Percentiles rank a stretch among this genome's conserved stretches.
These are phyloP conservation scores for Phytoseiulus persimilis DNA, from an alignment of 2,888 invertebrate species.

Conservation along the genomic window DNA sequence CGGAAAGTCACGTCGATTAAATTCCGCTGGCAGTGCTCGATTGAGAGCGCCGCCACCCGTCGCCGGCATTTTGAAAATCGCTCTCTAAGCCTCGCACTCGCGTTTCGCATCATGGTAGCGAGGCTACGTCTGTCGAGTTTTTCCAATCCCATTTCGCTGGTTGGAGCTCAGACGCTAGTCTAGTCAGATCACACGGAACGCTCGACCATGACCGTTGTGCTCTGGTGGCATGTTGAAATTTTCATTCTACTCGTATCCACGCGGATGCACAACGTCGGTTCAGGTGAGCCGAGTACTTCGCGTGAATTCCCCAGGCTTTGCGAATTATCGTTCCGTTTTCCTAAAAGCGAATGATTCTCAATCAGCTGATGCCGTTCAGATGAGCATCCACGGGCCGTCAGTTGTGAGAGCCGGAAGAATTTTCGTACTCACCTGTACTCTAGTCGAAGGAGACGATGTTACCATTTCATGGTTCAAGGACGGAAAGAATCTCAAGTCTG, in stretches of 20 bases:
- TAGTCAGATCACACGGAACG: background rate
- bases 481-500: background rate
- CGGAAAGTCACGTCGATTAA: background rate
- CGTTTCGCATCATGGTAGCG: background rate
- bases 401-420: background rate
- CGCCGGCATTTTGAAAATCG: background rate
- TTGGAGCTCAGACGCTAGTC: background rate
- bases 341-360: background rate
- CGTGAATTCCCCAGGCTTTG: background rate
- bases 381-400: background rate
- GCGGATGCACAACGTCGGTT: background rate
- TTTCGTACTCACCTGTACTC: background rate
- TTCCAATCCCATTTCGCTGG: background rate
- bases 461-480: constrained; percentile 26
- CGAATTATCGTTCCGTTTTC: too few species aligned
- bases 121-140: background rate
- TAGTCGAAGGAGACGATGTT: background rate
- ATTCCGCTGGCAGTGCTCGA: background rate
- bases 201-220: background rate
- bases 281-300: background rate
- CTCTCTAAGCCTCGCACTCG: background rate
- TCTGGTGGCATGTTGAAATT: background rate
- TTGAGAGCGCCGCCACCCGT: background rate
- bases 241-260: background rate
- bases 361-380: background rate